These are phyloP conservation scores for Lutjanus campechanus DNA, from an alignment of 2,797 vertebrate species.

Conservation along the genomic window DNA sequence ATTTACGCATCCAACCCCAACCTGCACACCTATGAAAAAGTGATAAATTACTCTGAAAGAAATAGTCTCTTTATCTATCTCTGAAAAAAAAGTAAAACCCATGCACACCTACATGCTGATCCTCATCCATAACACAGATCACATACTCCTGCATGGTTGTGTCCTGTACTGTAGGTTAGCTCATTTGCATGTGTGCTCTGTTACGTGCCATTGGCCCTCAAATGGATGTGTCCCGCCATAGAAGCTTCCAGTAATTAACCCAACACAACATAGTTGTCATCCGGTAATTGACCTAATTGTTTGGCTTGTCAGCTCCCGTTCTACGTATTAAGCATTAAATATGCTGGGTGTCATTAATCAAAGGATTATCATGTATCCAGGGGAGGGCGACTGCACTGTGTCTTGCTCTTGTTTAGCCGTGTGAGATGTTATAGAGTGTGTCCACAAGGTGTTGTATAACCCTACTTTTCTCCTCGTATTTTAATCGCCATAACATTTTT, in stretches of 20 bases:
- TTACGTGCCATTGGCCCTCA: conserved; percentile 75
- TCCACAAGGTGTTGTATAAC: conserved; percentile 58
- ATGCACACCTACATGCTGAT: conserved; percentile 14
- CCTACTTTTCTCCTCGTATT: conserved; percentile 37
- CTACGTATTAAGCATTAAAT: conserved; percentile 76
- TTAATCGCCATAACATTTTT: conserved; percentile 65
- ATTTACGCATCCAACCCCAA: conserved; percentile 15
- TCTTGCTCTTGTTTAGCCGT: conserved; percentile 65
- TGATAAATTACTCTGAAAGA: conserved; percentile 46
- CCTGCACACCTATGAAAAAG: conserved; percentile 33
- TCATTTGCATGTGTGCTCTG: conserved; percentile 79
- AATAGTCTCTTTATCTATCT: conserved; percentile 31
- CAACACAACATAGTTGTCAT: conserved; percentile 80
- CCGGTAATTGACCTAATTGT: conserved; percentile 83
- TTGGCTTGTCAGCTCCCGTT: conserved; percentile 81
- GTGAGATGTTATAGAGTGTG: conserved; percentile 37
- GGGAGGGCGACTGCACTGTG: conserved; percentile 42
- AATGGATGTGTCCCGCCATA: conserved; percentile 62
- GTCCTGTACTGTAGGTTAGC: conserved; percentile 64
- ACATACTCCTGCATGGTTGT: conserved; percentile 30
- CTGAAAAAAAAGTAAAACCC: conserved; percentile 37
- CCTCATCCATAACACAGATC: conserved; percentile 53
- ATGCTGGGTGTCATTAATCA: conserved; percentile 80
- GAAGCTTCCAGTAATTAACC: conserved; percentile 81
- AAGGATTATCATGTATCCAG: conserved; percentile 67